Base-by-base conservation (phyloP, 2,888 invertebrate species). In the Scrobipalpa costella region DNA sequence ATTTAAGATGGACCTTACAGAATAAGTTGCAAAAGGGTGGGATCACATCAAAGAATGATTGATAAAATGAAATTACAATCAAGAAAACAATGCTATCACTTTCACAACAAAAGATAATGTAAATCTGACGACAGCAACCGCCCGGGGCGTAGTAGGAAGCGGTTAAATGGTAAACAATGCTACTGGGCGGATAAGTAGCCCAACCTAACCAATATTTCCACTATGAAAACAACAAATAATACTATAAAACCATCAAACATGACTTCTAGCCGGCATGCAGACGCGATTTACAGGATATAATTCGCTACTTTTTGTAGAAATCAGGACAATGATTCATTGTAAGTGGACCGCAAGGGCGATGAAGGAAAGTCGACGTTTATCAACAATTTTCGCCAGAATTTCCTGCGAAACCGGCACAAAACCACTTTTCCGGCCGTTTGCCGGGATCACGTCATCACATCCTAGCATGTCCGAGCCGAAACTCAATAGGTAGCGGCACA, bases 401-500 rank as follows among this genome's bases (percentile, higher is more conserved):
- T 65, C 66, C 65, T 67, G 70, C 69, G 72, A 77, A 79, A 78
- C 76, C 68, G 69, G 67, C 68, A 77, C 72, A 73, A 73, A 71
- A 75, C 70, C 75, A 78, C 72, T 78, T 80, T 84, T 80, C 73
- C 79, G 82, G 76, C 75, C 72, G 76, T 76, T 79, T 73, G 69
- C 72, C 76, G 74, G 78, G 82, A 74, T 85, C 84, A 86, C 87
- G 86, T 86, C 85, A 89, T 83, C 84, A 79, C 76, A 81, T 81
- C 81, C 79, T 78, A 77, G 77, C 79, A 83, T 80, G 74, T 77
- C 78, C 81, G 76, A 84, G 79, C 78, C 79, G 85, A 87, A 86
- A 88, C 84, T 81, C 80, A 82, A 84, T 82, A 83, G 80, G 85
- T 79, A 83, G 83, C 91, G 88, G 90, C 92, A 93, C 94, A 94